Base-by-base conservation (phyloP, 2,113 vertebrate genomes). In the Papio anubis region DNA sequence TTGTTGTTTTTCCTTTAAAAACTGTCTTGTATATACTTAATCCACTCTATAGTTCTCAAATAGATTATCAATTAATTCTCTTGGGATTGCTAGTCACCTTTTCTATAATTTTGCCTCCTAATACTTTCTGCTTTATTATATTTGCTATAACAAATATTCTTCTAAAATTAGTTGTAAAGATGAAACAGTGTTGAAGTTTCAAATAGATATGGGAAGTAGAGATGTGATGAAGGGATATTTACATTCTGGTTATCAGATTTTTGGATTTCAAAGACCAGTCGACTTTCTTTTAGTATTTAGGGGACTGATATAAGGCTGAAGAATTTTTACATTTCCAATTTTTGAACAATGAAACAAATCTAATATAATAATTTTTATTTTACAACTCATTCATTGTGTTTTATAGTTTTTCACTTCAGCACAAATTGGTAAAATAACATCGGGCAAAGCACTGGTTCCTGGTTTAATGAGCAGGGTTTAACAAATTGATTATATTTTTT, bases 301-400 rank as follows among this genome's bases (percentile, higher is more conserved):
- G 30, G 27, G 32, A 64, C 35, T 50, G 55, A 93, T 16, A 80
- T 5, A 92, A 57, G 45, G 16, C 6, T 94, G 66, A 70, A 55
- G 94, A 81, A 21, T 85, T 94, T 89, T 85, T 78, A 38, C n/a
- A 81, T 72, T 96, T 96, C 59, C 32, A 97, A 20, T 84, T 94
- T 72, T 83, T 30, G 23, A 93, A 93, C 30, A 76, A n/a, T 55
- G 80, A 84, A 86, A 94, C 55, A 93, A 93, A 76, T 85, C 23
- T 59, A 35, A 45, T 27, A 32, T 61, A 84, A 76, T 89, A 70
- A 61, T 92, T 96, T 93, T 72, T 80, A 40, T 76, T 82, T 88
- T 48, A 83, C 10, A 78, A 73, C 16, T 78, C 52, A 89, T 57
- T 85, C 43, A 30, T 79, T 30, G 32, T 40, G 30, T 70, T 73